Conservation (phyloP, 2,888 invertebrate species). For the Thecophora atra region DNA sequence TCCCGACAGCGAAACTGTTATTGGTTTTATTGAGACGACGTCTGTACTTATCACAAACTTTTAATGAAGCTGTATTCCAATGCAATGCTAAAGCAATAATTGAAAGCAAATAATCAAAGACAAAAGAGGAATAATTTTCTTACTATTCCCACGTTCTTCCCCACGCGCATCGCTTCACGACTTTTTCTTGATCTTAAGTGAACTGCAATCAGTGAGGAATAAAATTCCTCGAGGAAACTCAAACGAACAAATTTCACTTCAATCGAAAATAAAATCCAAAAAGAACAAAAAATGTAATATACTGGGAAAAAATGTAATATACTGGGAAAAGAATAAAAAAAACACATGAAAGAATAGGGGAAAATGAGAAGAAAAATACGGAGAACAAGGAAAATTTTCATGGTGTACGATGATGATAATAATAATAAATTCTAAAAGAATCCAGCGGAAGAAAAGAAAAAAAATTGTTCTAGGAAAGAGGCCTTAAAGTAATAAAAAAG, state of each 20-base stretch:
- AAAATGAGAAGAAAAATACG: background rate
- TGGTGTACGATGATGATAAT: background rate
- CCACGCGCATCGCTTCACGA: too few relatives aligned
- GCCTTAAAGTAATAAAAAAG: too few relatives aligned
- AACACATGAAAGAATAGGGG: background rate
- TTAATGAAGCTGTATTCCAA: background rate
- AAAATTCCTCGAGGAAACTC: conserved; percentile 6
- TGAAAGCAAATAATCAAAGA: too few relatives aligned
- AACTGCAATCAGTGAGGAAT: conserved; percentile 7
- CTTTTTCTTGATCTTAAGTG: conserved; percentile 28
- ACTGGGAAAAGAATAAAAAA: background rate
- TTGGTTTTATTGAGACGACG: too few relatives aligned
- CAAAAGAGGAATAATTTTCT: too few relatives aligned
- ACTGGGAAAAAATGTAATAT: too few relatives aligned
- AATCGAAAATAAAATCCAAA: conserved; percentile 4
- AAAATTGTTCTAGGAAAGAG: too few relatives aligned
- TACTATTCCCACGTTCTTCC: too few relatives aligned
- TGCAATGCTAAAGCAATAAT: background rate
- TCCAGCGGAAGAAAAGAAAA: background rate
- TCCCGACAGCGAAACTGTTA: too few relatives aligned
- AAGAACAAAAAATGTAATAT: background rate
- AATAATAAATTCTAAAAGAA: conserved; percentile 10
- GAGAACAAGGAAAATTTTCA: background rate
- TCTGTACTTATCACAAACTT: background rate
- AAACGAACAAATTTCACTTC: conserved; percentile 15